A percentile compares a stretch with the other conserved stretches of the same genome.
phyloP scores from a whole-genome alignment of 2,113 vertebrate genomes.

The Ptyas mucosa region DNA sequence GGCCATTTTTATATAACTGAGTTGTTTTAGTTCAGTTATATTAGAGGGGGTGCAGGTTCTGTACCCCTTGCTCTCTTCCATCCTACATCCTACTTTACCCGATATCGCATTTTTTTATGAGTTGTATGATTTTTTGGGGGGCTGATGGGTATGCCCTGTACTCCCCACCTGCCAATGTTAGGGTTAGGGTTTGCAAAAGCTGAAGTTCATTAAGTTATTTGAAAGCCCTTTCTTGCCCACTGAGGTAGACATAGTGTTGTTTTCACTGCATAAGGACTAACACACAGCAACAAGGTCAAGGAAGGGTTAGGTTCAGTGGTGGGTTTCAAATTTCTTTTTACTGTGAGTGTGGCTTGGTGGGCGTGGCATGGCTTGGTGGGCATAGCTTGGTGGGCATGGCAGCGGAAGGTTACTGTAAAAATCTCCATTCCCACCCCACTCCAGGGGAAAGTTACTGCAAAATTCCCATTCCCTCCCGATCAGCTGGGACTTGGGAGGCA shows the following conservation, averaged over 20 bases:
- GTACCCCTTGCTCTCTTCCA: background rate
- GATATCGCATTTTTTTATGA: background rate
- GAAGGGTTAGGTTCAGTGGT: background rate
- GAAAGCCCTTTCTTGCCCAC: background rate
- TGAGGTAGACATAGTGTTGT: background rate
- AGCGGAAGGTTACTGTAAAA: too few species aligned
- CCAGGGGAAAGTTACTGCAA: too few species aligned
- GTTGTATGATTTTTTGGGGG: background rate
- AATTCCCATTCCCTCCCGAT: too few species aligned
- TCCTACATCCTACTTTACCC: background rate
- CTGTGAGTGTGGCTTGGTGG: too few species aligned
- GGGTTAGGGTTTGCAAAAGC: background rate
- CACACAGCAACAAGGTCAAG: background rate
- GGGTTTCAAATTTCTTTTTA: too few species aligned
- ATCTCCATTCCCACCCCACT: too few species aligned
- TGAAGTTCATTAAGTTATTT: background rate
- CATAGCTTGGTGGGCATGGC: too few species aligned
- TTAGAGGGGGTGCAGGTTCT: background rate
- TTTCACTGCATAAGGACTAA: background rate
- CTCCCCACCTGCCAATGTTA: background rate
- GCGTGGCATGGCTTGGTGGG: too few species aligned
- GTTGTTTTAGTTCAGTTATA: background rate
- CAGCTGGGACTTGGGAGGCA: too few species aligned
- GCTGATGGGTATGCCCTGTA: background rate
- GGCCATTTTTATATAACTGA: background rate